phyloP scores from a whole-genome alignment of 2,113 vertebrate species.

The Echinops telfairi region DNA sequence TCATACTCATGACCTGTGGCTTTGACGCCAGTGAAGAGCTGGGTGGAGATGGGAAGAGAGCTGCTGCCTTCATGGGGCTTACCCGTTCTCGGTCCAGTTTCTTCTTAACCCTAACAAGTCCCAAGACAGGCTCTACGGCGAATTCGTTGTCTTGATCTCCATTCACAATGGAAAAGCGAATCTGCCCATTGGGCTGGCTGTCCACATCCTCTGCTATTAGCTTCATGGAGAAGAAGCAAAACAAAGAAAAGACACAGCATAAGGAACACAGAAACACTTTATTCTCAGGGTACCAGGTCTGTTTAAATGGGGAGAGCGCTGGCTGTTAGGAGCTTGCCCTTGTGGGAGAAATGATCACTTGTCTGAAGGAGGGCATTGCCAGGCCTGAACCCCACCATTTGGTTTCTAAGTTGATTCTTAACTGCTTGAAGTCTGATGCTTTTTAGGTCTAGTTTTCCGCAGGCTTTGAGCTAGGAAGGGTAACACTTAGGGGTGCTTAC shows the following conservation, averaged over 20 bases:
- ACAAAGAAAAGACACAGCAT: background rate
- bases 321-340: accelerated
- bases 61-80: constrained; percentile 77
- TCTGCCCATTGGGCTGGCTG: constrained; percentile 93
- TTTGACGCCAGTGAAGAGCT: background rate
- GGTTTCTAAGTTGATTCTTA: background rate
- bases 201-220: constrained; percentile 96
- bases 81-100: constrained; percentile 97
- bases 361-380: background rate
- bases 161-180: constrained; percentile 94
- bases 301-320: background rate
- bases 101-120: constrained; percentile 96
- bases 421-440: background rate
- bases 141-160: constrained; percentile 96
- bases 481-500: background rate
- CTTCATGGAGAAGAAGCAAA: constrained; percentile 84
- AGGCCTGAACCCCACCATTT: background rate
- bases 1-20: background rate
- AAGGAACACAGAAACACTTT: background rate
- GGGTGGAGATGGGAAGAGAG: background rate
- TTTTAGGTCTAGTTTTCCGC: background rate
- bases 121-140: constrained; percentile 92
- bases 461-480: background rate
- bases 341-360: background rate
- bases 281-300: background rate